Evolutionary conservation across 2,888 invertebrate species (phyloP).

Genomic region (Listrodromus nycthemerus): DNA sequence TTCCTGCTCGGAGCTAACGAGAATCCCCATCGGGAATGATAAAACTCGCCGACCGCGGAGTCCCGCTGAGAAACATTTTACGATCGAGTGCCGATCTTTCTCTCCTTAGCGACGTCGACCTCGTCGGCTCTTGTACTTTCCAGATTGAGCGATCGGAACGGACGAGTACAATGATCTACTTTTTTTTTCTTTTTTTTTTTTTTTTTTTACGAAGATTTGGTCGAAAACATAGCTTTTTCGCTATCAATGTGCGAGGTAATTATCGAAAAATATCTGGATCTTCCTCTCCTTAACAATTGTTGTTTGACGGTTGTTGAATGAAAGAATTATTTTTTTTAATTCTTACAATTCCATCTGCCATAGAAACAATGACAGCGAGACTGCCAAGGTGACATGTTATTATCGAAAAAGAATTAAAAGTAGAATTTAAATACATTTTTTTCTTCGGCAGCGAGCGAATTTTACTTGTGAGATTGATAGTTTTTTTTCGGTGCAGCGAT

Average conservation of each 20-base stretch:
- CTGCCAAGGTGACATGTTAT: too few relatives aligned
- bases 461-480: too few relatives aligned
- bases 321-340: too few relatives aligned
- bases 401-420: too few relatives aligned
- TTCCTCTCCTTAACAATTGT: too few relatives aligned
- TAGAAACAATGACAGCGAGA: too few relatives aligned
- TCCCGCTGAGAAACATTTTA: constrained; percentile 81
- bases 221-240: not conserved
- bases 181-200: constrained; percentile 1
- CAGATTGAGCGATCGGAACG: constrained; percentile 63
- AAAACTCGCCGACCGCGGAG: constrained; percentile 76
- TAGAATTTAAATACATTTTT: too few relatives aligned
- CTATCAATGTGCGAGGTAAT: not conserved
- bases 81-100: constrained; percentile 70
- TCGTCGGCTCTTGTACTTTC: constrained; percentile 11
- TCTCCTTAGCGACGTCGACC: constrained; percentile 61
- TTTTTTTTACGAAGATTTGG: not conserved
- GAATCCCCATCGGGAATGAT: constrained; percentile 78
- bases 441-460: too few relatives aligned
- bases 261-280: constrained; percentile 23
- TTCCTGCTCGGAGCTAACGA: constrained; percentile 80
- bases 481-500: not conserved
- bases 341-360: too few relatives aligned
- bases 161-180: not conserved
- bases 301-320: too few relatives aligned